Conservation (phyloP, 2,113 vertebrate species). For the Lophura nycthemera region DNA sequence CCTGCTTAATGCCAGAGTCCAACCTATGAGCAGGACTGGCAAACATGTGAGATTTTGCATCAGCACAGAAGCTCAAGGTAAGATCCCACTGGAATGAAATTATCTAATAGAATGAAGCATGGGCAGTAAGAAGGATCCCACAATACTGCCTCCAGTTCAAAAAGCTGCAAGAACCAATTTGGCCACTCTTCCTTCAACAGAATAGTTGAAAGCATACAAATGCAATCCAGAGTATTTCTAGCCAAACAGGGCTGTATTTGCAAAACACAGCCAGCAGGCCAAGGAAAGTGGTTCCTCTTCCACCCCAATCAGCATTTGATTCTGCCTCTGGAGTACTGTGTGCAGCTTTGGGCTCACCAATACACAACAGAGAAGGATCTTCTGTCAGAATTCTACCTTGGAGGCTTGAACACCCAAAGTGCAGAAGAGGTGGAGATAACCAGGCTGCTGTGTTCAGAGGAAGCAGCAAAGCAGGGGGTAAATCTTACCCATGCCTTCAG, state of each 20-base stretch:
- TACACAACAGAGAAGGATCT: not conserved
- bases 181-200: not conserved
- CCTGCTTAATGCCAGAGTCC: not conserved
- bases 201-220: fast-evolving
- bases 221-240: not conserved
- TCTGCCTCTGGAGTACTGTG: not conserved
- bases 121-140: not conserved
- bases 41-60: not conserved
- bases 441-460: not conserved
- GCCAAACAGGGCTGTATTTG: not conserved
- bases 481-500: not conserved
- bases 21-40: not conserved
- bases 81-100: not conserved
- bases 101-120: not conserved
- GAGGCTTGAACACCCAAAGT: fast-evolving
- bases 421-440: not conserved
- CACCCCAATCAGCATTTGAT: not conserved
- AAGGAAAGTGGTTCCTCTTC: not conserved
- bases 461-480: not conserved
- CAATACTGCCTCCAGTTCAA: not conserved
- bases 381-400: not conserved
- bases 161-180: not conserved
- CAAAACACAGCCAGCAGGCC: not conserved
- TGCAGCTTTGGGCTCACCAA: not conserved
- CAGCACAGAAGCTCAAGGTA: not conserved